Base-by-base conservation (phyloP, 2,113 vertebrate genomes). In the Tichodroma muraria region DNA sequence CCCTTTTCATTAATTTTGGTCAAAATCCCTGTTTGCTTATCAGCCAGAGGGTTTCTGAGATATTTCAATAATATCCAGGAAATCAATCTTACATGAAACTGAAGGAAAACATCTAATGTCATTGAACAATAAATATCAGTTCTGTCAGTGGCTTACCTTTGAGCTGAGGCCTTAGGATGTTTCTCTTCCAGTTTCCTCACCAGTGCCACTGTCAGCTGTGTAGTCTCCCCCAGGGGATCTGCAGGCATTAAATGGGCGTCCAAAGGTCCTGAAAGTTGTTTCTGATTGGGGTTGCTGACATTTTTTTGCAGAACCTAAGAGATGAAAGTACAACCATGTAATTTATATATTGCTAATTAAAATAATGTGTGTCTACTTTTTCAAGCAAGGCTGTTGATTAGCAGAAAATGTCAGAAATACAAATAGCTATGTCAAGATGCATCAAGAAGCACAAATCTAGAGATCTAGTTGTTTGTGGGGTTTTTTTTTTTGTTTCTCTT, bases 61-160 rank as follows among this genome's bases (percentile, higher is more conserved):
- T 98, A 99, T 98, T 99, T 99, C 98, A 98, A 98, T 98, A 97
- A 98, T 98, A 98, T 98, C 97, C 97, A 98, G 97, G 97, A 98
- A 98, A 98, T 98, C 98, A 98, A 98, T 98, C 98, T 99, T 98
- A 99, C 98, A 98, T 98, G 98, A 98, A 99, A 99, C 98, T 98
- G 98, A 99, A 99, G 98, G 98, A 98, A 99, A 98, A 98, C 97
- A 98, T 98, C 97, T 98, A 99, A 99, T 99, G 98, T 98, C 98
- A 99, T 98, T 98, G 98, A 99, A 98, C 98, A 99, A 99, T 98
- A 98, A 98, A 98, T 98, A 98, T 98, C 97, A 97, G 89, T 97
- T 98, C 98, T 98, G 98, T 98, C 98, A 98, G 97, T 97, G 97
- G 95, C 98, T 98, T 98, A 98, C 98, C 98, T 98, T 98, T 98